These are phyloP conservation scores for Todiramphus saurophagus DNA, from an alignment of 2,113 vertebrate species.

Conservation along the genomic window DNA sequence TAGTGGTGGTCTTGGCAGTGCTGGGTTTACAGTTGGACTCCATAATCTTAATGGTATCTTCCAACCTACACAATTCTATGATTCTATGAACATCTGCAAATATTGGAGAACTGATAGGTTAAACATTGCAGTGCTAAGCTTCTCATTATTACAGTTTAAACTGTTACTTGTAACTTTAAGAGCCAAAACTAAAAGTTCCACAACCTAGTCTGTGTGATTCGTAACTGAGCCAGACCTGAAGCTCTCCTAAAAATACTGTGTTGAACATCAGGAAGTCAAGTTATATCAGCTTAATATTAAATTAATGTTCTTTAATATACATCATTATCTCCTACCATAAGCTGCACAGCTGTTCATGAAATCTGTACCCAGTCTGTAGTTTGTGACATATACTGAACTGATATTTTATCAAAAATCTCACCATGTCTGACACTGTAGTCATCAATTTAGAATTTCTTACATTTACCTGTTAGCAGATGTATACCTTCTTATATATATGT, in stretches of 20 bases:
- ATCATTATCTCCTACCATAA: constrained; percentile 10
- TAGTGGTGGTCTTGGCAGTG: neutral
- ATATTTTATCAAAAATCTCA: neutral
- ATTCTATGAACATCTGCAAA: neutral
- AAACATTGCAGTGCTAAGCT: neutral
- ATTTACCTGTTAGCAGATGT: neutral
- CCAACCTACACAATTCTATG: neutral
- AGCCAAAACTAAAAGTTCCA: neutral
- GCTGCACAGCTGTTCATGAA: constrained; percentile 33
- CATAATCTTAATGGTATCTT: neutral
- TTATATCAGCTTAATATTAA: constrained; percentile 27
- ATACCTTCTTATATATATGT: neutral
- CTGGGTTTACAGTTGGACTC: neutral
- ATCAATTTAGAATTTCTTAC: neutral
- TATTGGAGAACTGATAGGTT: neutral
- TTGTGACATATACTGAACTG: neutral
- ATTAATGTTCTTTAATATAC: neutral
- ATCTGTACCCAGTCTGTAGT: neutral
- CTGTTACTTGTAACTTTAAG: neutral
- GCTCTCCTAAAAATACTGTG: neutral
- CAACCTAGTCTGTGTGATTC: neutral
- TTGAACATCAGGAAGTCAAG: constrained; percentile 34
- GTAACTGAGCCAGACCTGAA: neutral
- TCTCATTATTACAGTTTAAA: neutral
- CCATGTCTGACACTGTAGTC: neutral